These are phyloP conservation scores for Caenorhabditis becei DNA, from an alignment of 2,888 invertebrate species.

Conservation along the genomic window DNA sequence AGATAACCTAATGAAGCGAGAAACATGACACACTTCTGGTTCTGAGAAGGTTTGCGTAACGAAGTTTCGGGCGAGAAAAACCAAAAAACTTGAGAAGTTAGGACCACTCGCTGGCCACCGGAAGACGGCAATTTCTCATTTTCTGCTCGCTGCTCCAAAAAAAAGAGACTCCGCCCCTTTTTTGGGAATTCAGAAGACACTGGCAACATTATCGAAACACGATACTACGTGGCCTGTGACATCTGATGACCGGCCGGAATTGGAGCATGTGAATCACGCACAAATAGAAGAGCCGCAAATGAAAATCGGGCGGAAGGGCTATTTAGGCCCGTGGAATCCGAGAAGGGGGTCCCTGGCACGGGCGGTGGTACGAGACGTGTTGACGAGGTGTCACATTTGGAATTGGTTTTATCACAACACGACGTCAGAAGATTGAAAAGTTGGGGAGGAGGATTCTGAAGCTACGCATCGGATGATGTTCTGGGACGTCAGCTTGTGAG, in stretches of 20 bases:
- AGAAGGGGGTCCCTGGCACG: conserved; percentile 32
- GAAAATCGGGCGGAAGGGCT: too few relatives aligned
- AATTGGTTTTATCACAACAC: conserved; percentile 23
- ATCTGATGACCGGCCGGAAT: conserved; percentile 53
- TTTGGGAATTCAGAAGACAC: conserved; percentile 31
- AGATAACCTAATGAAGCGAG: conserved; percentile 46
- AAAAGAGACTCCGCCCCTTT: conserved; percentile 33
- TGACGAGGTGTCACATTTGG: conserved; percentile 44
- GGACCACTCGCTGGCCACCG: conserved; percentile 10
- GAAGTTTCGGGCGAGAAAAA: background rate
- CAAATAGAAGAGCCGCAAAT: conserved; percentile 53
- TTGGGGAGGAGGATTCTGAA: too few relatives aligned
- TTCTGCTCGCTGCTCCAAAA: conserved; percentile 1
- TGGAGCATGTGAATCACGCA: conserved; percentile 57
- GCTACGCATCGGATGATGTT: too few relatives aligned
- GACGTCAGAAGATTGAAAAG: background rate
- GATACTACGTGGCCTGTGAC: conserved; percentile 54
- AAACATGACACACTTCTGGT: conserved; percentile 19
- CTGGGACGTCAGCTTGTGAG: too few relatives aligned
- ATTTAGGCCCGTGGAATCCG: too few relatives aligned
- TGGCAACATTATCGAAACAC: conserved; percentile 53
- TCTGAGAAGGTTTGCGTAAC: conserved; percentile 1
- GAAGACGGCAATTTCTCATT: conserved; percentile 48
- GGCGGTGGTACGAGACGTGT: conserved; percentile 33
- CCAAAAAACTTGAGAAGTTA: conserved; percentile 1